Evolutionary conservation across 2,797 vertebrate species (phyloP).

Genomic region (Distichodus sexfasciatus): DNA sequence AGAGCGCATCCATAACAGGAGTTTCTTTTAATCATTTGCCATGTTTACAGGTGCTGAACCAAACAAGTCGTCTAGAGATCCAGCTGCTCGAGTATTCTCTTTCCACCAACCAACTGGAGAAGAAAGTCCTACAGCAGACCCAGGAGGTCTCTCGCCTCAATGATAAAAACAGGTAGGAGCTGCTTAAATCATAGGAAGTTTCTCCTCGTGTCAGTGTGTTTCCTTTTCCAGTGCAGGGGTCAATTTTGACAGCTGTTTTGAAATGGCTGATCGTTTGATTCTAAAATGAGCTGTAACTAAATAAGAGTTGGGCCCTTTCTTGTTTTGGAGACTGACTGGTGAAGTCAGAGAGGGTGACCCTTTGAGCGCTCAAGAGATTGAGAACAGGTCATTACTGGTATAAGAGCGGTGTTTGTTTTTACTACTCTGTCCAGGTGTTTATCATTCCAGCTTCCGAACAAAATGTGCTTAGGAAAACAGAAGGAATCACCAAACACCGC

Average conservation of each 20-base stretch:
- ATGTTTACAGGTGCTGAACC: constrained; percentile 76
- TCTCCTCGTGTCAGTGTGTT: too few species aligned
- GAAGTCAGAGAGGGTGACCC: constrained; percentile 44
- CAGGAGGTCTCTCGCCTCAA: constrained; percentile 78
- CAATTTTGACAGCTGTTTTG: too few species aligned
- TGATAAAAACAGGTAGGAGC: constrained; percentile 78
- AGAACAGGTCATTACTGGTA: constrained; percentile 19
- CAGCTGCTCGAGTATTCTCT: constrained; percentile 81
- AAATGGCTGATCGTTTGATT: too few species aligned
- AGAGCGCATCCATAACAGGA: too few species aligned
- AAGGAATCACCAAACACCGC: constrained; percentile 46
- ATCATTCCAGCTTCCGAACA: constrained; percentile 55
- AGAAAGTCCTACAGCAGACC: constrained; percentile 78
- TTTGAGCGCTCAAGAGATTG: constrained; percentile 27
- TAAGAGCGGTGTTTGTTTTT: constrained; percentile 48
- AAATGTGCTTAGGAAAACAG: constrained; percentile 39
- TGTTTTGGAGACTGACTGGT: constrained; percentile 32
- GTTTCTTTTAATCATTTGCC: constrained; percentile 4
- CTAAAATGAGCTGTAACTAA: constrained; percentile 35
- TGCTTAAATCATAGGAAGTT: too few species aligned
- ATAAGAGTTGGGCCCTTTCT: constrained; percentile 53
- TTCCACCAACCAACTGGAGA: constrained; percentile 80
- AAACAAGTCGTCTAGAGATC: constrained; percentile 82
- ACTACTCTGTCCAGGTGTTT: constrained; percentile 54
- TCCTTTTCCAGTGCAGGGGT: not conserved